A percentile compares a stretch with the other conserved stretches of the same genome.
These are phyloP conservation scores for Heliopora coerulea DNA, from an alignment of 92 coral and sea anemone species.

Conservation along the genomic window DNA sequence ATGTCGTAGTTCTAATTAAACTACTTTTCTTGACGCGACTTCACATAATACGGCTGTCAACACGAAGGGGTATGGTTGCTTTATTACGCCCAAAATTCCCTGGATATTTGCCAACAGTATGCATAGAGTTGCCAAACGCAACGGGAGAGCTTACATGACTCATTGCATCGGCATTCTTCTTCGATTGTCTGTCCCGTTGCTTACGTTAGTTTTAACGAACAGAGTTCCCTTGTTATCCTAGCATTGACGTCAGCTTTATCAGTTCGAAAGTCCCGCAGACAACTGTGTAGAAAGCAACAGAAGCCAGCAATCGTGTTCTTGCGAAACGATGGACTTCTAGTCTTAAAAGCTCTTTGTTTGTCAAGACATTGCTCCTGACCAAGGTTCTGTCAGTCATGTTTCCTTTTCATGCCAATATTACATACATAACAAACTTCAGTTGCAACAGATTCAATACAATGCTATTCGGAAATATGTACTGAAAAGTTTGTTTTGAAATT, in stretches of 20 bases:
- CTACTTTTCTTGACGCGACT: no score
- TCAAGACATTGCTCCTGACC: no score
- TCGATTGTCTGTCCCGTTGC: not conserved
- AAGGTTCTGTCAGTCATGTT: no score
- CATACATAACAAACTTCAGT: not conserved
- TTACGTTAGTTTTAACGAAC: not conserved
- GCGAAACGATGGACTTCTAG: not conserved
- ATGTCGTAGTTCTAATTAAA: no score
- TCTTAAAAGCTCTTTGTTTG: not conserved
- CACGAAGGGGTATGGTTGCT: not conserved
- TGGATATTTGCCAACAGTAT: slow-evolving; percentile 14
- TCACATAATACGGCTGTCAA: slow-evolving; percentile 6
- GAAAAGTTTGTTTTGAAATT: not conserved
- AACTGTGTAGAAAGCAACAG: not conserved
- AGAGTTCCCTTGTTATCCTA: not conserved
- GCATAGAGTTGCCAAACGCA: not conserved
- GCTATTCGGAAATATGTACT: not conserved
- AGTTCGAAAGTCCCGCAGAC: not conserved
- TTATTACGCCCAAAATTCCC: slow-evolving; percentile 19
- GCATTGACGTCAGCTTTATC: not conserved
- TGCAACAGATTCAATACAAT: slow-evolving; percentile 2
- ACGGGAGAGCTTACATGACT: slow-evolving; percentile 30
- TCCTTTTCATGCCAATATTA: no score
- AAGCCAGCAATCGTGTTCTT: not conserved
- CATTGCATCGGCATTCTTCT: slow-evolving; percentile 23